Percentiles rank a stretch among this genome's conserved stretches.
These are phyloP conservation scores for Bellardia bayeri DNA, from an alignment of 2,888 invertebrate species.

Conservation along the genomic window DNA sequence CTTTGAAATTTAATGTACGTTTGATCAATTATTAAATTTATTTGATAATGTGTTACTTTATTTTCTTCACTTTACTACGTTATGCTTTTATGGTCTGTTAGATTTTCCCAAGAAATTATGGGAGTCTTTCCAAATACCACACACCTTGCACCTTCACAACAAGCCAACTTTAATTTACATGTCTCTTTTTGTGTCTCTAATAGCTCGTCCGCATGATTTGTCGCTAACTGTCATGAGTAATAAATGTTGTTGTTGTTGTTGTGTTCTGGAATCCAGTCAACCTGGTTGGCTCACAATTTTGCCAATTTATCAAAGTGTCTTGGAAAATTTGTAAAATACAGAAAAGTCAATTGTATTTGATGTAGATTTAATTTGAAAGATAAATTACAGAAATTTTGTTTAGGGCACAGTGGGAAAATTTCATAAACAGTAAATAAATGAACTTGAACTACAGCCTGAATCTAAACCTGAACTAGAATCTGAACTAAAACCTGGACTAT, in stretches of 20 bases:
- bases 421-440: neutral
- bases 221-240: conserved; percentile 48
- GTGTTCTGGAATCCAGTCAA: conserved; percentile 38
- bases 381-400: neutral
- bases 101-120: conserved; percentile 56
- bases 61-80: neutral
- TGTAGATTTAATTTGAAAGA: neutral
- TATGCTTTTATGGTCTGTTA: neutral
- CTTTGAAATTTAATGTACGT: conserved; percentile 26
- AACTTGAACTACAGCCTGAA: no score
- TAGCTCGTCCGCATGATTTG: conserved; percentile 48
- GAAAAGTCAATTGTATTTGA: conserved; percentile 36
- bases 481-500: no score
- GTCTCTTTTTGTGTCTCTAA: conserved; percentile 41
- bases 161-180: conserved; percentile 60
- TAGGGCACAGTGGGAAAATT: neutral
- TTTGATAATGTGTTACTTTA: conserved; percentile 47
- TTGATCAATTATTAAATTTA: conserved; percentile 60
- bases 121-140: conserved; percentile 61
- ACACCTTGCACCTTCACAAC: conserved; percentile 28
- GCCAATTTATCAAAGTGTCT: conserved; percentile 48
- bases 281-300: conserved; percentile 35
- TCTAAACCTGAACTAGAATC: no score
- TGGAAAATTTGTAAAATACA: conserved; percentile 21
- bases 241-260: conserved; percentile 28